Base-by-base conservation (phyloP, 2,797 vertebrate genomes). In the Anguilla megastoma region DNA sequence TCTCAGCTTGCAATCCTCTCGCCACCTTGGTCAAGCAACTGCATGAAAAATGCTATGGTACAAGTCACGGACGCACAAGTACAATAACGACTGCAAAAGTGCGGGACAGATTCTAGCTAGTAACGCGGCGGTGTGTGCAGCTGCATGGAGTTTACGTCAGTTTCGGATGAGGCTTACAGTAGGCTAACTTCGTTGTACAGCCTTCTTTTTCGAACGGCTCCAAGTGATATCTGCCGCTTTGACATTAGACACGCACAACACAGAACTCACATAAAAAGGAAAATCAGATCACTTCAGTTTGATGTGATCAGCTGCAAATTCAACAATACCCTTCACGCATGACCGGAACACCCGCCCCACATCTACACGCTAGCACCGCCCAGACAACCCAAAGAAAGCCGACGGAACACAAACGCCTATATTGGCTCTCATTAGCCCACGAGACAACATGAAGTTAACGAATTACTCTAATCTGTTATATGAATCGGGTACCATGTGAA, bases 1-100 rank as follows among this genome's bases (percentile, higher is more conserved):
- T 91, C 92, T 91, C 91, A 79, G 69, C 74, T 79, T 93, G 88
- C 86, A 90, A 66, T 30, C 36, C 30, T 86, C 36, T 12, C 16
- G 50, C 69, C 24, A 41, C 86, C 60, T 66, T 50, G 86, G 7
- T 18, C 45, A 27, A 45, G 48, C 86, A 86, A 56, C 16, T 5
- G 30, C 66, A 76, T 54, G 27, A 74, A 54, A 45, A 50, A 56
- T 14, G 30, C 45, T 1, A 33, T 10, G 33, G 14, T 7, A 41
- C 4, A 36, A 4, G 41, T 21, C 50, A 36, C 7, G n/a, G 30
- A 30, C 60, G 24, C 10, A 71, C 21, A 52, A 21, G 45, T 18
- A 45, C 8, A 30, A 41, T 33, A 14, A 33, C 52, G 14, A 24
- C n/a, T 16, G 10, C 27, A 33, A 56, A 79, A 56, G 83, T 85